phyloP scores from a whole-genome alignment of 2,888 invertebrate genomes.

The Drosophila fulvimacula region DNA sequence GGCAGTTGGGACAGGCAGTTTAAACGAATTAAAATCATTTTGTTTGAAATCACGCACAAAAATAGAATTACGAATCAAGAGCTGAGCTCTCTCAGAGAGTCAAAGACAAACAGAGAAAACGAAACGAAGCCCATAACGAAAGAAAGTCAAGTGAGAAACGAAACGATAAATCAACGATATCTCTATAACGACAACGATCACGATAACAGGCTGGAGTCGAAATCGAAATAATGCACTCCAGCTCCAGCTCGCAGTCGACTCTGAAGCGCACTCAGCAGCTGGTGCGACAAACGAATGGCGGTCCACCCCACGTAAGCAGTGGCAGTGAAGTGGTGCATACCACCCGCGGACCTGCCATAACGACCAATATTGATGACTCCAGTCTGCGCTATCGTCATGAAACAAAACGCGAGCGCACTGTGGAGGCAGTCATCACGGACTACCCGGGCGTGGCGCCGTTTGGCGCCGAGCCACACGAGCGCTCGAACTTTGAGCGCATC shows the following conservation, averaged over 20 bases:
- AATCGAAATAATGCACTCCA: slow-evolving; percentile 67
- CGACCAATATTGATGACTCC: slow-evolving; percentile 86
- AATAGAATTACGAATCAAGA: slow-evolving; percentile 62
- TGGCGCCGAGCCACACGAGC: slow-evolving; percentile 68
- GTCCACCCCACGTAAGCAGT: slow-evolving; percentile 66
- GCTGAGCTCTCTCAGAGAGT: slow-evolving; percentile 11
- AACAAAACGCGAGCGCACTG: slow-evolving; percentile 86
- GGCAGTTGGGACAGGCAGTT: slow-evolving; percentile 10
- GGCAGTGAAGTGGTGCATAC: slow-evolving; percentile 75
- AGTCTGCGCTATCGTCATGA: slow-evolving; percentile 85
- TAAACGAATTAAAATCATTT: slow-evolving; percentile 56
- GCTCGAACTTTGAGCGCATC: slow-evolving; percentile 85
- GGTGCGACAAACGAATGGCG: slow-evolving; percentile 66
- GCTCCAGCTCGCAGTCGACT: slow-evolving; percentile 71
- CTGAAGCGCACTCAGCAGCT: slow-evolving; percentile 77
- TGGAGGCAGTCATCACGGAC: slow-evolving; percentile 86
- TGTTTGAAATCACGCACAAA: slow-evolving; percentile 68
- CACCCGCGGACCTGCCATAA: slow-evolving; percentile 87
- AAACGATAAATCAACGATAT: slow-evolving; percentile 50
- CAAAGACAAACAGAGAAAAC: slow-evolving; percentile 6
- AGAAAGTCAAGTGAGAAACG: slow-evolving; percentile 43
- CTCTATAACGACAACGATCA: slow-evolving; percentile 30
- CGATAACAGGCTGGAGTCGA: slow-evolving; percentile 45
- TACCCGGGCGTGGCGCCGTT: slow-evolving; percentile 76
- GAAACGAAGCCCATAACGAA: slow-evolving; percentile 34